Conservation (phyloP, 2,888 invertebrate genomes). For the Chouioia cunea region DNA sequence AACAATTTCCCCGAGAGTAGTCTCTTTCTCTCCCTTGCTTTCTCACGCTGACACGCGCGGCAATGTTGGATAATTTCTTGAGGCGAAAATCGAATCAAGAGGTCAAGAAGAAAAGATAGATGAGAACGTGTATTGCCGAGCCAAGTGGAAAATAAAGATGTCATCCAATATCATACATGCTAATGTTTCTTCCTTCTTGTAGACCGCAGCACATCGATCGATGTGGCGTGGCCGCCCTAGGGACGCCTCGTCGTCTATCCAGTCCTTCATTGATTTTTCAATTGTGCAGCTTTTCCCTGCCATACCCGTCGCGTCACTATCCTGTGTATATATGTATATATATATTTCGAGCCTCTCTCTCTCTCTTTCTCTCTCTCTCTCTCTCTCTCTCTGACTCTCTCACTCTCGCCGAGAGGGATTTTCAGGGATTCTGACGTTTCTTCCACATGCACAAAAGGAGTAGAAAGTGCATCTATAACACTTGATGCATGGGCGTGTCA, state of each 20-base stretch:
- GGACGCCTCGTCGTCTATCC: too few species aligned
- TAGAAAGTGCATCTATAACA: too few species aligned
- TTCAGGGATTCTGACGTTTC: background rate
- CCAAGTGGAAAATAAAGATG: constrained; percentile 42
- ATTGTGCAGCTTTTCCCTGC: too few species aligned
- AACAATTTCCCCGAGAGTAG: constrained; percentile 13
- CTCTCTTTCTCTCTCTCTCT: too few species aligned
- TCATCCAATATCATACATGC: constrained; percentile 24
- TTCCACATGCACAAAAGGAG: too few species aligned
- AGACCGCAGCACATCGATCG: too few species aligned
- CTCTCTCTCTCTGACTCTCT: too few species aligned
- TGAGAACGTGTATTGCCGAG: background rate
- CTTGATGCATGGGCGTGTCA: too few species aligned
- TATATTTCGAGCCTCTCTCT: too few species aligned
- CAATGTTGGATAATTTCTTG: constrained; percentile 23
- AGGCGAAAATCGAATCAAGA: constrained; percentile 24
- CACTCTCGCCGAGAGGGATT: background rate
- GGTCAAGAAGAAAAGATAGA: background rate
- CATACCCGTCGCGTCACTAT: too few species aligned
- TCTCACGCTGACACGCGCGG: background rate
- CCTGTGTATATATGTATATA: too few species aligned
- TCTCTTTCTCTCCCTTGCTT: background rate
- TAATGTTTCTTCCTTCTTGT: constrained; percentile 27
- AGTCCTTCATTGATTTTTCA: constrained; percentile 14
- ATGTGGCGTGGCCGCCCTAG: too few species aligned